Percentiles rank a stretch among this genome's conserved stretches.
These are phyloP conservation scores for Motacilla alba DNA, from an alignment of 2,113 vertebrate species.

Conservation along the genomic window DNA sequence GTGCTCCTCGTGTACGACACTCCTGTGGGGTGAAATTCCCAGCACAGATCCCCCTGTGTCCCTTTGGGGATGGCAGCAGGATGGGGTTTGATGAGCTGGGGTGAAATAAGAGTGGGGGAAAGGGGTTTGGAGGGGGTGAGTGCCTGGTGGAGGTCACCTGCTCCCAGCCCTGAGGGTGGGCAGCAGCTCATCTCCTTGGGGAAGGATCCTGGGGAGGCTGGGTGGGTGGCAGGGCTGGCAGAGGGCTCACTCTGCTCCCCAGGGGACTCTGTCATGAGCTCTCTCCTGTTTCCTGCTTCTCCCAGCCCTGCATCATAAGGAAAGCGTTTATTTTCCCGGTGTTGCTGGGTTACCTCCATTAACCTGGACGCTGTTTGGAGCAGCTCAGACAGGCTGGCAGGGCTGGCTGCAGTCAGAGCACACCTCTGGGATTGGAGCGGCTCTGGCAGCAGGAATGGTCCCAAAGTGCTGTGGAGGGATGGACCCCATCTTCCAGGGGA, in stretches of 20 bases:
- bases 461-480: not conserved
- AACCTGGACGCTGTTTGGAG: not conserved
- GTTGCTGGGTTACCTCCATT: not conserved
- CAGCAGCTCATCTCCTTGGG: not conserved
- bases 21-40: not conserved
- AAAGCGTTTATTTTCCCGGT: not conserved
- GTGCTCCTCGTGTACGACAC: not conserved
- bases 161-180: too few relatives aligned
- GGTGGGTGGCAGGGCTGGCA: not conserved
- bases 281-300: not conserved
- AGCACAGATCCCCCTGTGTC: not conserved
- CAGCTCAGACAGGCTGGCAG: not conserved
- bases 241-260: fast-evolving
- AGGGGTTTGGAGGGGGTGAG: not conserved
- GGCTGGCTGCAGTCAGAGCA: not conserved
- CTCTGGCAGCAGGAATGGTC: slow-evolving; percentile 9
- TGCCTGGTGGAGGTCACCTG: not conserved
- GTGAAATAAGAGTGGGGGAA: fast-evolving
- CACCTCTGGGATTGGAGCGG: not conserved
- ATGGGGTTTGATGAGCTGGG: not conserved
- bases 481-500: not conserved
- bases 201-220: not conserved
- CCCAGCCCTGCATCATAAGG: not conserved
- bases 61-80: fast-evolving
- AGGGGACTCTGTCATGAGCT: not conserved